Base-by-base conservation (phyloP, 2,888 invertebrate genomes). In the Pristionchus japonicus region DNA sequence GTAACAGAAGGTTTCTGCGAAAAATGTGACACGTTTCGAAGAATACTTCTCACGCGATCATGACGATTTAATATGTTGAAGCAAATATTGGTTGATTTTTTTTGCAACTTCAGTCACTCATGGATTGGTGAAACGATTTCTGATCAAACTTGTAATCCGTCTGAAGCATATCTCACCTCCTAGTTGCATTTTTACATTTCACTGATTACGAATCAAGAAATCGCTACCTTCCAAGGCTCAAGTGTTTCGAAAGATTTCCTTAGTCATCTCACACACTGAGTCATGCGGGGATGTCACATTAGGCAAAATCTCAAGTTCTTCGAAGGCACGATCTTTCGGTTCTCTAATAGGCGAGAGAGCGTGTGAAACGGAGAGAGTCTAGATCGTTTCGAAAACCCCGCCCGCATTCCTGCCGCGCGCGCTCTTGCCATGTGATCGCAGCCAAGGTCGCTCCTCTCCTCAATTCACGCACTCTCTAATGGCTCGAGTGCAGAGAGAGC, bases 201-300 rank as follows among this genome's bases (percentile, higher is more conserved):
- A 20, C n/a, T n/a, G 27, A 2, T 61, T n/a, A 7, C 27, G 27
- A 23, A 4, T 57, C 3, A n/a, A 27, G 1, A 27, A n/a, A n/a
- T 61, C 27, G 23, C 27, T 27, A 27, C 20, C 23, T 11, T 27
- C 7, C 23, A 23, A 23, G 4, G 9, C 20, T 20, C 23, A 1
- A 20, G 61, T 6, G 27, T 61, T n/a, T 27, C 27, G 27, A 61
- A 61, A 61, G 6, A 61, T 27, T 23, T 11, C 61, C 61, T 61
- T 61, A 61, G 9, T 49, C 61, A 61, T 23, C 61, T 3, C 2
- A 61, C 27, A 61, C n/a, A 17, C 27, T 61, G 61, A 61, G 61
- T 61, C 61, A 61, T 61, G 57, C 57, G 57, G 61, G 61, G 61
- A 61, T 61, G 23, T 61, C 61, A 61, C 61, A 61, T 61, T 61